Conservation (phyloP, 2,888 invertebrate genomes). For the Euplexia lucipara region DNA sequence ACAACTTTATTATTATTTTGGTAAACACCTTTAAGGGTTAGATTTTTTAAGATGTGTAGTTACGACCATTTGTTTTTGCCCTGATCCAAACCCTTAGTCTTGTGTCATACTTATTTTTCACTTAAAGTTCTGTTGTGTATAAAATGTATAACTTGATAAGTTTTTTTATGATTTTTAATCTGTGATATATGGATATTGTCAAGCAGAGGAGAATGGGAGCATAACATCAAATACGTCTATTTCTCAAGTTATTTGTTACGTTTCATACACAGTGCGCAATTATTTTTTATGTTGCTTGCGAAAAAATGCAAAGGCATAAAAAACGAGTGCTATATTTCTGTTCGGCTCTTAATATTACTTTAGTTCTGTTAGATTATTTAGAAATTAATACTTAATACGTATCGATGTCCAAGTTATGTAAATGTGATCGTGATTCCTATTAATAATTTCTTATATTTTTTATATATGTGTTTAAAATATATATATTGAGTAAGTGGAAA, state of each 20-base stretch:
- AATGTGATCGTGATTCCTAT: conserved; percentile 18
- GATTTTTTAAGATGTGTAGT: conserved; percentile 35
- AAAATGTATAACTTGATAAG: too few species aligned
- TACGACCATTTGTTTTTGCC: background rate
- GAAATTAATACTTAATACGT: conserved; percentile 3
- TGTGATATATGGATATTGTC: too few species aligned
- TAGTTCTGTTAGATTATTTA: conserved; percentile 9
- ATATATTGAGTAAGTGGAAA: too few species aligned
- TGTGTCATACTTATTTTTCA: too few species aligned
- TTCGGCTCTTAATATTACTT: background rate
- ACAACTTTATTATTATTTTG: conserved; percentile 50
- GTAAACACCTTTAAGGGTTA: conserved; percentile 30
- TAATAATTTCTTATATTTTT: background rate
- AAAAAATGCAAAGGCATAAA: background rate
- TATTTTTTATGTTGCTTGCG: background rate
- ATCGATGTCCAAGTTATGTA: conserved; percentile 41
- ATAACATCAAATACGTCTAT: too few species aligned
- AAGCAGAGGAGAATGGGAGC: too few species aligned
- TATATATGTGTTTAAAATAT: background rate
- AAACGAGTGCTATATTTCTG: background rate
- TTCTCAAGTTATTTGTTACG: too few species aligned
- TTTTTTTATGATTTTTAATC: too few species aligned
- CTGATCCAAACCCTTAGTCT: background rate
- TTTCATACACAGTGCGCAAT: too few species aligned
- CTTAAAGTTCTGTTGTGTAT: background rate